These are phyloP conservation scores for Eremophila alpestris DNA, from an alignment of 2,797 vertebrate genomes.

Conservation along the genomic window DNA sequence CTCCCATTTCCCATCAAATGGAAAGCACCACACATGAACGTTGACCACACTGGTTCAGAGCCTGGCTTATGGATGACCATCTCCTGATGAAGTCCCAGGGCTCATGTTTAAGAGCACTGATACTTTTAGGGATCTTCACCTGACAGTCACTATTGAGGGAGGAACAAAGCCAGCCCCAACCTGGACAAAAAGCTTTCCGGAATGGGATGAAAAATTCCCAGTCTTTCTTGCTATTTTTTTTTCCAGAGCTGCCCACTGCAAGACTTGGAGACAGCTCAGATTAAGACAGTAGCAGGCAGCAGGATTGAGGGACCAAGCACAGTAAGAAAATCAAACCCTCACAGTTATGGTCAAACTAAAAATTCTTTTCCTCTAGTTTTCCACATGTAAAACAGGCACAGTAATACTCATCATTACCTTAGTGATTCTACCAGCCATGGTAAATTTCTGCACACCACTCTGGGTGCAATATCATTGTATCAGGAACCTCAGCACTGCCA, in stretches of 20 bases:
- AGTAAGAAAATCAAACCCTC: neutral
- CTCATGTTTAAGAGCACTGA: neutral
- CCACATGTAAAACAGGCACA: neutral
- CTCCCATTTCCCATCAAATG: neutral
- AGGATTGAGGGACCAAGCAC: rapidly evolving
- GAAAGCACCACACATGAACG: neutral
- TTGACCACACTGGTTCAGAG: neutral
- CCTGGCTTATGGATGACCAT: rapidly evolving
- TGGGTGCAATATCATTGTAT: neutral
- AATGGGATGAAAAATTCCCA: neutral
- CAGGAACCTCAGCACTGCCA: neutral
- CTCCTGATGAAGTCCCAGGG: neutral
- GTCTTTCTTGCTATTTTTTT: neutral
- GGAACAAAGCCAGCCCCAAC: neutral
- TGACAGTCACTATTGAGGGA: neutral
- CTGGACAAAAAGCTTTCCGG: neutral
- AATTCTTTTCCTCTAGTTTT: neutral
- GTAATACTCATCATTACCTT: rapidly evolving
- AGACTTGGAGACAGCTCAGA: neutral
- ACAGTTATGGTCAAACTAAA: rapidly evolving
- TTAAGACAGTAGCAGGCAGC: neutral
- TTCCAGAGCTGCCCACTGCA: rapidly evolving
- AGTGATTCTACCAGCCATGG: rapidly evolving
- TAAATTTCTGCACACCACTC: neutral
- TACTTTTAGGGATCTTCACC: neutral